These are phyloP conservation scores for Xyrauchen texanus DNA, from an alignment of 2,113 vertebrate genomes.

Conservation along the genomic window DNA sequence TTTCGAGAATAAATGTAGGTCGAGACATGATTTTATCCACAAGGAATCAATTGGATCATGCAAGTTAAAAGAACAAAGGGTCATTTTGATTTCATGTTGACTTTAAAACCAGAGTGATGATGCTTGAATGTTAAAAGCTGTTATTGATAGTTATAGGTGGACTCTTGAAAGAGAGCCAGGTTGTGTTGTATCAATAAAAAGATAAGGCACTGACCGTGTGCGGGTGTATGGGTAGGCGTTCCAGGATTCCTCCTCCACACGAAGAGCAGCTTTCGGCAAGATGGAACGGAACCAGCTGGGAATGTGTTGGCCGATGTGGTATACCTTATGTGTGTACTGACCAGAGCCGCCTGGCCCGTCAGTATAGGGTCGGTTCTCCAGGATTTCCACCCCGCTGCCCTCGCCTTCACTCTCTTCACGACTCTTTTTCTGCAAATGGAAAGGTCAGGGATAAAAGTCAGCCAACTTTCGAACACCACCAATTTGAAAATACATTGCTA, in stretches of 20 bases:
- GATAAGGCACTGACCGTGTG: slow-evolving; percentile 74
- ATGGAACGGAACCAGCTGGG: slow-evolving; percentile 90
- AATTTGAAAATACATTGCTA: too few species aligned
- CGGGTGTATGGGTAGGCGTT: slow-evolving; percentile 89
- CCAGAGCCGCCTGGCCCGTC: slow-evolving; percentile 83
- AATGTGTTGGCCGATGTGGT: slow-evolving; percentile 90
- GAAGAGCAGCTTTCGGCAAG: slow-evolving; percentile 84
- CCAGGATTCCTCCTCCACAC: slow-evolving; percentile 88
- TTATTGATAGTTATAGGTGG: too few species aligned
- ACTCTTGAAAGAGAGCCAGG: too few species aligned
- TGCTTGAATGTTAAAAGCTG: too few species aligned
- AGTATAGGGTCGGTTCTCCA: slow-evolving; percentile 85
- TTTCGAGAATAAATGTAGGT: too few species aligned
- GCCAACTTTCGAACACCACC: too few species aligned
- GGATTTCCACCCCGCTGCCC: slow-evolving; percentile 87
- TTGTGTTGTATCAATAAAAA: too few species aligned
- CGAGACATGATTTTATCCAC: too few species aligned
- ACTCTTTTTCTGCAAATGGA: slow-evolving; percentile 84
- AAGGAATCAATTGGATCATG: too few species aligned
- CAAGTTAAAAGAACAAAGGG: too few species aligned
- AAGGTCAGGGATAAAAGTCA: background rate
- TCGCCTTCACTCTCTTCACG: slow-evolving; percentile 86
- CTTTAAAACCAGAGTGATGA: too few species aligned
- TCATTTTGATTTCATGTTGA: too few species aligned
- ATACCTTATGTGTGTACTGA: slow-evolving; percentile 88